phyloP scores from a whole-genome alignment of 2,888 invertebrate species.

The Macropis europaea region DNA sequence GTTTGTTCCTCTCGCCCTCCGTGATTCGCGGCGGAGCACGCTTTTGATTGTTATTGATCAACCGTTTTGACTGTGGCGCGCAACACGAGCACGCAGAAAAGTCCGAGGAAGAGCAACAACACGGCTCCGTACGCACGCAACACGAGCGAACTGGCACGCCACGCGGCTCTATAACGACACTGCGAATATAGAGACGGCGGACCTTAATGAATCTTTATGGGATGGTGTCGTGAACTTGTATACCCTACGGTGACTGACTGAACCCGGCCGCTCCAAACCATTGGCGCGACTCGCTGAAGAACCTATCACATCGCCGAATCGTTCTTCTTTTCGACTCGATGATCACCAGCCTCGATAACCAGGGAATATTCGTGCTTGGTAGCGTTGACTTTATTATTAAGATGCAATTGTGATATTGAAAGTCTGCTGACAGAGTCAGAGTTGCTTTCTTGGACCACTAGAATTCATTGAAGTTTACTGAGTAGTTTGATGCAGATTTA shows the following conservation, averaged over 20 bases:
- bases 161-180: conserved; percentile 75
- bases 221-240: conserved; percentile 80
- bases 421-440: too few species aligned
- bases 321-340: conserved; percentile 4
- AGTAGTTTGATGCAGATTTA: too few species aligned
- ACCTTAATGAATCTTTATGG: conserved; percentile 80
- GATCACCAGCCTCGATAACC: neutral
- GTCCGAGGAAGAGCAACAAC: conserved; percentile 1
- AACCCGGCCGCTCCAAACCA: conserved; percentile 72
- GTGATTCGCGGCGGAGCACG: conserved; percentile 53
- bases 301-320: conserved; percentile 29
- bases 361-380: too few species aligned
- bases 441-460: too few species aligned
- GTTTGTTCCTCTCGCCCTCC: conserved; percentile 48
- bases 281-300: conserved; percentile 66
- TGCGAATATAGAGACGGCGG: conserved; percentile 75
- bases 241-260: conserved; percentile 79
- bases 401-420: too few species aligned
- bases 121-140: conserved; percentile 27
- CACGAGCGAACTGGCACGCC: conserved; percentile 56
- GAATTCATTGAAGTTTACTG: too few species aligned
- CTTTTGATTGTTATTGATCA: conserved; percentile 77
- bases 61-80: conserved; percentile 69
- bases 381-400: too few species aligned
- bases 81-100: conserved; percentile 21